phyloP scores from a whole-genome alignment of 1,140 invertebrate genomes.

The Cydia strobilella region DNA sequence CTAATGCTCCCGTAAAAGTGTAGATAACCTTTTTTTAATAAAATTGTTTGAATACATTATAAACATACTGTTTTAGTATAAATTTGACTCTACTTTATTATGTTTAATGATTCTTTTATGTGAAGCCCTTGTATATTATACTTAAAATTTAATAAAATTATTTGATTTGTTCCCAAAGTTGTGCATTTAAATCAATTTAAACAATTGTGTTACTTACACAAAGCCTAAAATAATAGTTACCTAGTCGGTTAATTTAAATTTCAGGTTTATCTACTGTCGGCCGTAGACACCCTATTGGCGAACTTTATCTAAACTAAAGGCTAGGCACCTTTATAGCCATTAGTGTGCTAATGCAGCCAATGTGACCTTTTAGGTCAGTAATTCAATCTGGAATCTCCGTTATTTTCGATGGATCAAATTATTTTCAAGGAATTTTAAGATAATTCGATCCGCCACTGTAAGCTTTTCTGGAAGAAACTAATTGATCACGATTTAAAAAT shows the following conservation, averaged over 20 bases:
- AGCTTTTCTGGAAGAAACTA: neutral
- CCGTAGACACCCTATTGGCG: constrained; percentile 7
- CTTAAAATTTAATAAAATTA: no score
- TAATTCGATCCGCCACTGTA: neutral
- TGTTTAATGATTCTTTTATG: no score
- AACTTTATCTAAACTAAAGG: constrained; percentile 4
- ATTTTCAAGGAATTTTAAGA: neutral
- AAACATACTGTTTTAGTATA: no score
- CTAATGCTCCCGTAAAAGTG: no score
- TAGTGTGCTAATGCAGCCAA: neutral
- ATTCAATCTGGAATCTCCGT: constrained; percentile 3
- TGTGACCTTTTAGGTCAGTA: constrained; percentile 9
- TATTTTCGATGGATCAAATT: neutral
- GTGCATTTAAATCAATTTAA: neutral
- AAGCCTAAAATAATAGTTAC: constrained; percentile 4
- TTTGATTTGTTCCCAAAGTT: no score
- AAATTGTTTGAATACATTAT: no score
- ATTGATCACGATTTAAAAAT: neutral
- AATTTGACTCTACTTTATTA: no score
- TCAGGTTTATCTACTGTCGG: neutral
- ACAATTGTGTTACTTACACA: neutral
- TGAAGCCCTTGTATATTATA: no score
- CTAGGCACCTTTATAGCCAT: neutral
- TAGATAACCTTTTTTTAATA: no score
- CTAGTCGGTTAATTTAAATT: neutral